phyloP scores from a whole-genome alignment of 1,140 invertebrate genomes.

The Semibalanus balanoides region DNA sequence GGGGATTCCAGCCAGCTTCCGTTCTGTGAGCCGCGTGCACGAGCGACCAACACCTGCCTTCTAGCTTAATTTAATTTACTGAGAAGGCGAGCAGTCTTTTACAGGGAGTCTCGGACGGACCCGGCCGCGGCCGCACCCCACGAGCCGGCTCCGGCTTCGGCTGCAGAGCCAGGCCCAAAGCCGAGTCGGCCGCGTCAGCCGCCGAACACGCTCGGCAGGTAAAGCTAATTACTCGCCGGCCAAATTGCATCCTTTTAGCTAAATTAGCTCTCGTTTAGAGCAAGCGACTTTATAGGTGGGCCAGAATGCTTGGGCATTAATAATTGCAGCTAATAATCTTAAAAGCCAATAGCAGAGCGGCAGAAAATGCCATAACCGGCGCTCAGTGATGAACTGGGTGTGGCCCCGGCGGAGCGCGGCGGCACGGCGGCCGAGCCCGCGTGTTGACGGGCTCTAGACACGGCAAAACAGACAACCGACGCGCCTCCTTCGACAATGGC shows the following conservation, averaged over 20 bases:
- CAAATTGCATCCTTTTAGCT: constrained; percentile 1
- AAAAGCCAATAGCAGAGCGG: background rate
- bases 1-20: background rate
- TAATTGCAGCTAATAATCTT: constrained; percentile 2
- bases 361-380: background rate
- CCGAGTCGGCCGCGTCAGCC: no score
- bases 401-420: background rate
- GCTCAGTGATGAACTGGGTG: background rate
- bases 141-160: background rate
- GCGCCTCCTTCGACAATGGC: background rate
- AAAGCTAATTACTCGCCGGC: background rate
- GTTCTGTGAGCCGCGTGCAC: background rate
- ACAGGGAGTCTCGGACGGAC: background rate
- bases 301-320: background rate
- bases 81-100: background rate
- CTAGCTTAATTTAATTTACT: background rate
- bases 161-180: background rate
- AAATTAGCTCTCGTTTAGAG: constrained; percentile 2
- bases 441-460: background rate
- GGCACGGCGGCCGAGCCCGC: no score
- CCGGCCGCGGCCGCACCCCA: no score
- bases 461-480: background rate
- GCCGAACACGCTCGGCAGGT: background rate
- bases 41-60: background rate
- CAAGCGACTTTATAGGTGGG: background rate